These are phyloP conservation scores for Dendrocopos noguchii DNA, from an alignment of 2,113 vertebrate genomes.

Conservation along the genomic window DNA sequence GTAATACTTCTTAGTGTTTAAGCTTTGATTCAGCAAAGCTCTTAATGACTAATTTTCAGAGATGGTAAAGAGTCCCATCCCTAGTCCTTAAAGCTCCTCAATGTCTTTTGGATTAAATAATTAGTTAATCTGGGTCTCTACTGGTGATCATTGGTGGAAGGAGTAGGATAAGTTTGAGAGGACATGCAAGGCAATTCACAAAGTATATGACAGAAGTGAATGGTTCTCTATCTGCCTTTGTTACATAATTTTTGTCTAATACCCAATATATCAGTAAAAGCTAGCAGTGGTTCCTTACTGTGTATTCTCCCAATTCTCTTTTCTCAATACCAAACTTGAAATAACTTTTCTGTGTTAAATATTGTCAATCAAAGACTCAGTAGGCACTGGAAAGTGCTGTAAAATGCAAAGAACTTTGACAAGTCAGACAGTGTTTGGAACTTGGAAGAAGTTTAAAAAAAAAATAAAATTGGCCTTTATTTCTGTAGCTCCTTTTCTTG, in stretches of 20 bases:
- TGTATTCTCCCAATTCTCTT: background rate
- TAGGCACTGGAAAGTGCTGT: background rate
- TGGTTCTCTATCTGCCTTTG: background rate
- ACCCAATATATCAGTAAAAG: background rate
- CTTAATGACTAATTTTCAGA: background rate
- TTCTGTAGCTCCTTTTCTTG: background rate
- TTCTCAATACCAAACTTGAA: background rate
- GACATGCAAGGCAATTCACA: background rate
- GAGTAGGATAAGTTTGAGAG: background rate
- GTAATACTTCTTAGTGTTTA: background rate
- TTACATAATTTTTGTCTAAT: background rate
- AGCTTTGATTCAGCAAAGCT: background rate
- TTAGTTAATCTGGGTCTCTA: background rate
- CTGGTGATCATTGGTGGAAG: background rate
- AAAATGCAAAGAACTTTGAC: background rate
- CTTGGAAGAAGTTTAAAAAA: background rate
- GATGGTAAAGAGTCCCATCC: background rate
- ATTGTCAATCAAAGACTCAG: background rate
- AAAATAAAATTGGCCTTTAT: background rate
- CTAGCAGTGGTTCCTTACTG: background rate
- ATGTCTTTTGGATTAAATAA: background rate
- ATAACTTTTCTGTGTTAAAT: background rate
- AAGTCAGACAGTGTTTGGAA: background rate
- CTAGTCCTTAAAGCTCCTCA: background rate
- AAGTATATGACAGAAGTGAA: background rate